These are phyloP conservation scores for Illadopsis cleaveri DNA, from an alignment of 2,113 vertebrate species.

Conservation along the genomic window DNA sequence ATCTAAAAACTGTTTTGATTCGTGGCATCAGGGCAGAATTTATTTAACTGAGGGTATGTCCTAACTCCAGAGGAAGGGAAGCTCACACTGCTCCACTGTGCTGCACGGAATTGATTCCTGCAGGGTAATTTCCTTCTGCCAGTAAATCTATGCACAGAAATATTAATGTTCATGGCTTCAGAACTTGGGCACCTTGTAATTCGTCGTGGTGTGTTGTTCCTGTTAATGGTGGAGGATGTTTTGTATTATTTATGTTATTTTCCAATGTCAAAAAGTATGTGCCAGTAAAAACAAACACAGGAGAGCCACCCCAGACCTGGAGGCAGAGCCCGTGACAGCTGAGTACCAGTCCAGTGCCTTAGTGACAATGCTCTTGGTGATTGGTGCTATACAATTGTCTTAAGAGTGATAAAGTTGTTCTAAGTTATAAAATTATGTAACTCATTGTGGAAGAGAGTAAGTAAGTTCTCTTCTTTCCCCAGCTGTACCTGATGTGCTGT, in stretches of 20 bases:
- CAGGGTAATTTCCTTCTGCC: neutral
- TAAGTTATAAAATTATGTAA: neutral
- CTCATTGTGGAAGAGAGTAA: neutral
- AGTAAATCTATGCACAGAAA: slow-evolving; percentile 31
- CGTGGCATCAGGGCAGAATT: neutral
- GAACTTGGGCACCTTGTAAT: neutral
- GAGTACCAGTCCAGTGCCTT: slow-evolving; percentile 39
- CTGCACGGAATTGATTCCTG: neutral
- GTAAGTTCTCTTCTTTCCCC: neutral
- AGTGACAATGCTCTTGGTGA: neutral
- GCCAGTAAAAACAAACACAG: neutral
- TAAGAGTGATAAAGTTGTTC: neutral
- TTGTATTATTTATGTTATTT: neutral
- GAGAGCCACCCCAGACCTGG: neutral
- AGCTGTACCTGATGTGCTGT: neutral
- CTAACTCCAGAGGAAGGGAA: neutral
- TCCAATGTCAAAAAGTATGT: neutral
- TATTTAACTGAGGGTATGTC: neutral
- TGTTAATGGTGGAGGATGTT: neutral
- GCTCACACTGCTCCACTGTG: neutral
- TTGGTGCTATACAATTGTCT: slow-evolving; percentile 15
- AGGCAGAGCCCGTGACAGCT: neutral
- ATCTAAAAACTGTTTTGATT: neutral
- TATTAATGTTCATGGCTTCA: neutral
- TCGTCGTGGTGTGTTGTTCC: neutral